phyloP scores from a whole-genome alignment of 2,113 vertebrate species.

The Meleagris gallopavo region DNA sequence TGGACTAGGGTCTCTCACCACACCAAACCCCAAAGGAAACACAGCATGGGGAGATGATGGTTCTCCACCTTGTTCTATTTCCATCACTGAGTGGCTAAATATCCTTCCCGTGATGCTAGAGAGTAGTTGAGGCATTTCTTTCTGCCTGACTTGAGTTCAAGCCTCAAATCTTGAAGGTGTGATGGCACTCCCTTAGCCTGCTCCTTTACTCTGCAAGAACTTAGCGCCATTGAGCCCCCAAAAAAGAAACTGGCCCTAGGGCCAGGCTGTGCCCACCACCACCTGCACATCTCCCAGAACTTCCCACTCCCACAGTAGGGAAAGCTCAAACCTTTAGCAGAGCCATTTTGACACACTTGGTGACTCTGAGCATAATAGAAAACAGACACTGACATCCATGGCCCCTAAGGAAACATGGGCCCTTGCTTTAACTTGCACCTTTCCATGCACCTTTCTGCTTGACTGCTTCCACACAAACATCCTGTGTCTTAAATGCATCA shows the following conservation, averaged over 20 bases:
- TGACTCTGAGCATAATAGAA: background rate
- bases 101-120: background rate
- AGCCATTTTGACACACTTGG: background rate
- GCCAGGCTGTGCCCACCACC: background rate
- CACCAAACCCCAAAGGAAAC: background rate
- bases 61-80: background rate
- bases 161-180: background rate
- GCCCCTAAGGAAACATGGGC: fast-evolving
- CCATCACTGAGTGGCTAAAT: fast-evolving
- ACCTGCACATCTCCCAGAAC: background rate
- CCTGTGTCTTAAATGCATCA: fast-evolving
- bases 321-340: background rate
- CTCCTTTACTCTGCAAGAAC: background rate
- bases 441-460: background rate
- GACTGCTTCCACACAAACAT: background rate
- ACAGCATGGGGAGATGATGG: background rate
- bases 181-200: background rate
- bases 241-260: background rate
- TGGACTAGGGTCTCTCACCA: fast-evolving
- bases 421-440: background rate
- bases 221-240: fast-evolving
- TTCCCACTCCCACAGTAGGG: background rate
- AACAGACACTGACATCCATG: background rate
- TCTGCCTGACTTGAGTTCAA: fast-evolving
- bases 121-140: background rate